Evolutionary conservation across 2,888 invertebrate genomes (phyloP).

Genomic region (Campoplex capitator): DNA sequence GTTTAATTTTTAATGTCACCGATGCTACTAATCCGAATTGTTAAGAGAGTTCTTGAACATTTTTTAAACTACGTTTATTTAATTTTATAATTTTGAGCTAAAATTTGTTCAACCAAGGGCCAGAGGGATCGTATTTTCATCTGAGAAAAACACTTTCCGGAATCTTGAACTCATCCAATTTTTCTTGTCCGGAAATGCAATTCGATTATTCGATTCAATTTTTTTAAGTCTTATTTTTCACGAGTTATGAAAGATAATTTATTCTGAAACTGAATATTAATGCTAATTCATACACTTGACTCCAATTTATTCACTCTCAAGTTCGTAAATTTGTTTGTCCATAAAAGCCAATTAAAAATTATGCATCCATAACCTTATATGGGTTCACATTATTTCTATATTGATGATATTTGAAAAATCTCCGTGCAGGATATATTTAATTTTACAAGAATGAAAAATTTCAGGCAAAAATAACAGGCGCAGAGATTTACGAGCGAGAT

Average conservation of each 20-base stretch:
- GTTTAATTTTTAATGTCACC: background rate
- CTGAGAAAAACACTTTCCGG: background rate
- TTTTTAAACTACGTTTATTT: too few species aligned
- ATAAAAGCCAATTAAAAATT: background rate
- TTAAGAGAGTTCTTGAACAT: background rate
- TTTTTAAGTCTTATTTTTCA: too few species aligned
- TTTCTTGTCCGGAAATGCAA: background rate
- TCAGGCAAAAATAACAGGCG: background rate
- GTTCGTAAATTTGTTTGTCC: background rate
- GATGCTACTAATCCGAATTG: background rate
- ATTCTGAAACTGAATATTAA: too few species aligned
- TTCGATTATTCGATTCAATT: too few species aligned
- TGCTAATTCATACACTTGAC: too few species aligned
- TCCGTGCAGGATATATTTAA: background rate
- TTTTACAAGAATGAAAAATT: background rate
- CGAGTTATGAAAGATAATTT: too few species aligned
- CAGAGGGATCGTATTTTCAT: background rate
- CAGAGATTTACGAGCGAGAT: constrained; percentile 25
- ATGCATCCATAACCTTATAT: background rate
- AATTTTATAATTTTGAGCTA: too few species aligned
- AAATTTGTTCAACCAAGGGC: too few species aligned
- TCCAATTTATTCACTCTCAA: too few species aligned
- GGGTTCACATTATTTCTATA: too few species aligned
- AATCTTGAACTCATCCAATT: background rate
- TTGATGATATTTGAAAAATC: too few species aligned